Evolutionary conservation across 2,888 invertebrate species (phyloP), one percentile per base, ranked within the genome.

Genomic region (Cerceris ruficornis): DNA sequence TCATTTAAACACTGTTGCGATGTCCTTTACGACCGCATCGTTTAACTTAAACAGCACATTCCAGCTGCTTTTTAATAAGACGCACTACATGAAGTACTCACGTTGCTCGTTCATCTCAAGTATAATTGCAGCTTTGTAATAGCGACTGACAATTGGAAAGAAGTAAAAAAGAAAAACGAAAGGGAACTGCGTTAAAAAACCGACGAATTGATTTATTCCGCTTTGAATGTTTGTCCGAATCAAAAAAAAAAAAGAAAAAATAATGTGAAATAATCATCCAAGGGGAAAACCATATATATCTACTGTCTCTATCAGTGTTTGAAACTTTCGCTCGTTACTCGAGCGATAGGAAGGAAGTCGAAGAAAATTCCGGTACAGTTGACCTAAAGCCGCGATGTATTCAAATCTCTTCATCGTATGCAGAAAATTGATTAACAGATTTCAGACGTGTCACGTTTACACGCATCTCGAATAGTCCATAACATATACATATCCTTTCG

Each of bases 51-150:
- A 85, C 85, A 79, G 87, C 88, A 91, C 91, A 91, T 91, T 91
- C 91, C 91, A 91, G 86, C 88, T 88, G 88, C 90, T 91, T 90
- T 28, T 87, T 87, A 86, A 86, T 75, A 82, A 84, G 75, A 73
- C 71, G 69, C 77, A 77, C 74, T 65, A 69, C 41, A 70, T 41
- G 69, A 71, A 77, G 69, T 71, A 70, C 67, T 72, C 64, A 55
- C 69, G 71, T 73, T 81, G 73, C 81, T 83, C 81, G 71, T 75
- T 72, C 76, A 55, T 75, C 74, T 77, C 78, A 71, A 73, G n/a
- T n/a, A 59, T 54, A 17, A 69, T 71, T 42, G 55, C 60, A 15
- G 70, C 81, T 75, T 76, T 66, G 69, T 78, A 76, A 70, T 74
- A 77, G 67, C 70, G 69, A 73, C 77, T 50, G 74, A 65, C 42